Percentiles rank a stretch among this genome's conserved stretches.
Evolutionary conservation across 2,888 invertebrate genomes (phyloP).

Genomic region (Ochropacha duplaris): DNA sequence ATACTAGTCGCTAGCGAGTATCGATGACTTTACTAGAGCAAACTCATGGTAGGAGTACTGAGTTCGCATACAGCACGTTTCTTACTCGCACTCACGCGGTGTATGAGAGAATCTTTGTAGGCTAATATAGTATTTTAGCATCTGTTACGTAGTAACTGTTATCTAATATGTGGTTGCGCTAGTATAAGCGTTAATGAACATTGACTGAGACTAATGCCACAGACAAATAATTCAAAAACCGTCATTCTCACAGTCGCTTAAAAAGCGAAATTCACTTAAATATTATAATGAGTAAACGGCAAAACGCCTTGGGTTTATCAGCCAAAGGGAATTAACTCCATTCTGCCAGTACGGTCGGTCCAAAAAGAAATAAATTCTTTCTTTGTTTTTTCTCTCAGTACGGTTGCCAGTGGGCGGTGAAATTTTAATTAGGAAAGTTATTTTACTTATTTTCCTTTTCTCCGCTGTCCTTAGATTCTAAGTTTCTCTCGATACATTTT

Average conservation of each 20-base stretch:
- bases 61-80: too few relatives aligned
- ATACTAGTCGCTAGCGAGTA: too few relatives aligned
- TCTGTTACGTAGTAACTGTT: too few relatives aligned
- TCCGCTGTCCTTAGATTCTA: slow-evolving; percentile 29
- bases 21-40: too few relatives aligned
- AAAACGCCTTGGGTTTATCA: slow-evolving; percentile 29
- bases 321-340: slow-evolving; percentile 47
- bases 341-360: slow-evolving; percentile 30
- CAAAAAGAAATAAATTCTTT: slow-evolving; percentile 32
- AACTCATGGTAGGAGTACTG: too few relatives aligned
- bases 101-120: too few relatives aligned
- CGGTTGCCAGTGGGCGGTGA: slow-evolving; percentile 53
- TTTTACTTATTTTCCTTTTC: slow-evolving; percentile 42
- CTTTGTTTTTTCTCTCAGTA: slow-evolving; percentile 45
- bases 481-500: slow-evolving; percentile 11
- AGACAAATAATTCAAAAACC: neutral
- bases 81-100: too few relatives aligned
- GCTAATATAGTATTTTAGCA: too few relatives aligned
- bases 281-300: slow-evolving; percentile 16
- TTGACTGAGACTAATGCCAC: neutral
- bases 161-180: too few relatives aligned
- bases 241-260: neutral
- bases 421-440: slow-evolving; percentile 71
- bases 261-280: neutral
- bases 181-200: too few relatives aligned